These are phyloP conservation scores for Erithacus rubecula DNA, from an alignment of 2,797 vertebrate species.

Conservation along the genomic window DNA sequence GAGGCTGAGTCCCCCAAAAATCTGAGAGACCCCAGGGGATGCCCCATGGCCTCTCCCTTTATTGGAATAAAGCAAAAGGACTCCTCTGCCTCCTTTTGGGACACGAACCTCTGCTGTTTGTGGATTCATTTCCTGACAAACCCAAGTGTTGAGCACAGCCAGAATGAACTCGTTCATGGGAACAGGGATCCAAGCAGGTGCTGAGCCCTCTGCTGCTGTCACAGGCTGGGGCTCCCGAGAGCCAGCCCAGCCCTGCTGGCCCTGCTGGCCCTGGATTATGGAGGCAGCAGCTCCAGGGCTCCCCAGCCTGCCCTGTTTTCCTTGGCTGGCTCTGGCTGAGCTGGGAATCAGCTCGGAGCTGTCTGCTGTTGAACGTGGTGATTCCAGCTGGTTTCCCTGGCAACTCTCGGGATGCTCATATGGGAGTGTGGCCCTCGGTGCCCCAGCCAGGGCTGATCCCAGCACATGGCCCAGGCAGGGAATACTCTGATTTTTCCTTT, in stretches of 20 bases:
- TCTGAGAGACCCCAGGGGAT: no score
- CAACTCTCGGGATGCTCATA: fast-evolving
- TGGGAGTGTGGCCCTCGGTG: fast-evolving
- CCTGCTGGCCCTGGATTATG: fast-evolving
- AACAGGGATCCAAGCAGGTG: neutral
- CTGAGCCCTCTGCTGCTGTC: neutral
- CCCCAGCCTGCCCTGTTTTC: neutral
- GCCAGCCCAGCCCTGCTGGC: neutral
- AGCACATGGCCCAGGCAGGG: fast-evolving
- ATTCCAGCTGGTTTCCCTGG: neutral
- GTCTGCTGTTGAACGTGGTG: fast-evolving
- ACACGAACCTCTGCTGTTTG: no score
- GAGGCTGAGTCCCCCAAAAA: no score
- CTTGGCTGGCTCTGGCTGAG: neutral
- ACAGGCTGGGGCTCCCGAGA: neutral
- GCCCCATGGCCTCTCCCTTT: no score
- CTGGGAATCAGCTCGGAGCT: neutral
- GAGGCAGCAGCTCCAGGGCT: neutral
- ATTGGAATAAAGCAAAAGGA: no score
- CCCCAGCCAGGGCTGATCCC: fast-evolving
- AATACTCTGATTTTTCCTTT: neutral
- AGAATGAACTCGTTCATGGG: neutral
- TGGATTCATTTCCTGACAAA: no score
- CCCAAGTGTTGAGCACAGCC: neutral
- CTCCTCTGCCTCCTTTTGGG: no score